Evolutionary conservation across 2,888 invertebrate species (phyloP).

Genomic region (Watsonalla binaria): DNA sequence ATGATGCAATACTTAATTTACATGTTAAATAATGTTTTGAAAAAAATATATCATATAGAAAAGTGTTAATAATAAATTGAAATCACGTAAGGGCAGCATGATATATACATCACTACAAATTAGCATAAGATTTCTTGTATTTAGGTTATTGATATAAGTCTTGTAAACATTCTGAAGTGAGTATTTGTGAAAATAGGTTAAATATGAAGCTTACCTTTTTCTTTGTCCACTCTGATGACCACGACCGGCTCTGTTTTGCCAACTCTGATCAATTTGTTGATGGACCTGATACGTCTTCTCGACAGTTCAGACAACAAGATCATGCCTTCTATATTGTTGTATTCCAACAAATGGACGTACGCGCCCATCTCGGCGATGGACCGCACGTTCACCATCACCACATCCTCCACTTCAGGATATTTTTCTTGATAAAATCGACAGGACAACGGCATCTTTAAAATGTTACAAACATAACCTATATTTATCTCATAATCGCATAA

Average conservation of each 20-base stretch:
- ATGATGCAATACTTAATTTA: no score
- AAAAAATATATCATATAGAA: no score
- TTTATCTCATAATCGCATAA: conserved; percentile 12
- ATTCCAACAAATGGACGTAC: conserved; percentile 97
- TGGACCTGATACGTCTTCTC: conserved; percentile 98
- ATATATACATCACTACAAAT: no score
- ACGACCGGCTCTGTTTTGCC: conserved; percentile 99
- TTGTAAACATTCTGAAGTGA: not conserved
- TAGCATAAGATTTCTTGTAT: not conserved
- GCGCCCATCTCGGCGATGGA: conserved; percentile 99
- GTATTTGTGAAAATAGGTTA: not conserved
- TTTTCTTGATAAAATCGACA: conserved; percentile 98
- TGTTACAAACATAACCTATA: conserved; percentile 54
- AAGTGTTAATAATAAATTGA: no score
- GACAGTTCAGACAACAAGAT: conserved; percentile 98
- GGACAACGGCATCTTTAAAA: conserved; percentile 88
- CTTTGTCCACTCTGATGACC: conserved; percentile 99
- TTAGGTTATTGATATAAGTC: not conserved
- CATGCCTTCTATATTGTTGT: conserved; percentile 99
- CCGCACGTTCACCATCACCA: conserved; percentile 99
- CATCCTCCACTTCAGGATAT: conserved; percentile 99
- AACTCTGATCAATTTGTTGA: conserved; percentile 98
- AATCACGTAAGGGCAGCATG: no score
- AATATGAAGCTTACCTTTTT: conserved; percentile 86
- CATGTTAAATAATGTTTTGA: no score